Conservation (phyloP, 2,113 vertebrate genomes). For the Merops nubicus region DNA sequence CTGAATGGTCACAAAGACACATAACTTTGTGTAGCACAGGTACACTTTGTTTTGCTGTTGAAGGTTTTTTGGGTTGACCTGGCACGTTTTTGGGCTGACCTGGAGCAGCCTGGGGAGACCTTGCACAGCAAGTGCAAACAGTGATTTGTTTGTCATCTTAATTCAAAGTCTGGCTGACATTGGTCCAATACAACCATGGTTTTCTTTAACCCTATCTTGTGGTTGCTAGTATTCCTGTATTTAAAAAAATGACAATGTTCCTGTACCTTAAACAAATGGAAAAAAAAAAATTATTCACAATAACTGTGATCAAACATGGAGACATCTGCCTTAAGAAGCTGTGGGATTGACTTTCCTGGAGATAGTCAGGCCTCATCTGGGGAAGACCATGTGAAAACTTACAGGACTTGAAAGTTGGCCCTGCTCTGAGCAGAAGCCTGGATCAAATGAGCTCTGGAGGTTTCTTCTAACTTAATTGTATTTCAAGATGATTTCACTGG, state of each 20-base stretch:
- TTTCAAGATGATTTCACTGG: background rate
- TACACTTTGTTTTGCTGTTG: background rate
- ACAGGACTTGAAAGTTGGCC: background rate
- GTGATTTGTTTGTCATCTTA: background rate
- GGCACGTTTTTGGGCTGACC: background rate
- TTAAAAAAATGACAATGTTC: background rate
- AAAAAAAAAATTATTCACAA: background rate
- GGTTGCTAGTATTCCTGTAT: background rate
- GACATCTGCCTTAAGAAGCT: background rate
- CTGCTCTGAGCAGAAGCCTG: background rate
- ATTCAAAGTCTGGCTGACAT: background rate
- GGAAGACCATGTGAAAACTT: background rate
- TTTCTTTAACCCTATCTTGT: background rate
- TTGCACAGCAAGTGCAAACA: background rate
- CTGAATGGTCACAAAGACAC: background rate
- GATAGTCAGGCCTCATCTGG: background rate
- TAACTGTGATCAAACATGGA: fast-evolving
- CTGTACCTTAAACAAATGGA: background rate
- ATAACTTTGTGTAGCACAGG: background rate
- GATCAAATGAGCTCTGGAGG: background rate
- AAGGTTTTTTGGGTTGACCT: background rate
- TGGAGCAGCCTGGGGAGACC: background rate
- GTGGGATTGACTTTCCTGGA: background rate
- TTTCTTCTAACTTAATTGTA: background rate
- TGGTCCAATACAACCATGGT: background rate